phyloP scores from a whole-genome alignment of 1,140 invertebrate genomes.

The Doryteuthis pealeii region DNA sequence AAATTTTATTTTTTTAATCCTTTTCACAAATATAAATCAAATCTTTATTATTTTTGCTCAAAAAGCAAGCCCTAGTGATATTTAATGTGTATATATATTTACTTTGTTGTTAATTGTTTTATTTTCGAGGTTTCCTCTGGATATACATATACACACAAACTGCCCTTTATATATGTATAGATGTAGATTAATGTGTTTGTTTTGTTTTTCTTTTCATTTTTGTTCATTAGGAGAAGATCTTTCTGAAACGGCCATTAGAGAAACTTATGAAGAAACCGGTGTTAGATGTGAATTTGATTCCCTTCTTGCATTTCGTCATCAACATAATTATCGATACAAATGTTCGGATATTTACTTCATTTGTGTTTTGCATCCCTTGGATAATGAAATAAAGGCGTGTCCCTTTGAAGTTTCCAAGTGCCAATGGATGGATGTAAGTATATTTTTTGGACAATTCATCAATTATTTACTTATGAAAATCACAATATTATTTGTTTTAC shows the following conservation, averaged over 20 bases:
- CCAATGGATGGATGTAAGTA: conserved; percentile 72
- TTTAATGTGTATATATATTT: too few relatives aligned
- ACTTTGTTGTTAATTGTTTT: too few relatives aligned
- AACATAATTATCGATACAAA: conserved; percentile 68
- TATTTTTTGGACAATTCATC: neutral
- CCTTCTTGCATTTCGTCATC: conserved; percentile 76
- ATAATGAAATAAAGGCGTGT: conserved; percentile 69
- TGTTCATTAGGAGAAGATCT: conserved; percentile 85
- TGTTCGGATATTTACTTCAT: conserved; percentile 86
- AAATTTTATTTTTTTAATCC: too few relatives aligned
- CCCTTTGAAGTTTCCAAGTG: conserved; percentile 75
- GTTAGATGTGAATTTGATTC: conserved; percentile 75
- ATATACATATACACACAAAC: too few relatives aligned
- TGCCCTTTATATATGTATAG: too few relatives aligned
- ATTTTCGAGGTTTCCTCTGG: too few relatives aligned
- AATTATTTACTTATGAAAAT: neutral
- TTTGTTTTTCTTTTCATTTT: too few relatives aligned
- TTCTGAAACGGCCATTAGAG: conserved; percentile 74
- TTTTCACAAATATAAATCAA: too few relatives aligned
- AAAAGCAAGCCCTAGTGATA: too few relatives aligned
- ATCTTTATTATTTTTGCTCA: too few relatives aligned
- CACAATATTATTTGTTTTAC: neutral
- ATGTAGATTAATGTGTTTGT: too few relatives aligned
- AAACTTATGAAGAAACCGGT: conserved; percentile 89
- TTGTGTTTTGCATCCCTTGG: conserved; percentile 70